phyloP scores from a whole-genome alignment of 2,888 invertebrate species.

The Galerucella pusilla region DNA sequence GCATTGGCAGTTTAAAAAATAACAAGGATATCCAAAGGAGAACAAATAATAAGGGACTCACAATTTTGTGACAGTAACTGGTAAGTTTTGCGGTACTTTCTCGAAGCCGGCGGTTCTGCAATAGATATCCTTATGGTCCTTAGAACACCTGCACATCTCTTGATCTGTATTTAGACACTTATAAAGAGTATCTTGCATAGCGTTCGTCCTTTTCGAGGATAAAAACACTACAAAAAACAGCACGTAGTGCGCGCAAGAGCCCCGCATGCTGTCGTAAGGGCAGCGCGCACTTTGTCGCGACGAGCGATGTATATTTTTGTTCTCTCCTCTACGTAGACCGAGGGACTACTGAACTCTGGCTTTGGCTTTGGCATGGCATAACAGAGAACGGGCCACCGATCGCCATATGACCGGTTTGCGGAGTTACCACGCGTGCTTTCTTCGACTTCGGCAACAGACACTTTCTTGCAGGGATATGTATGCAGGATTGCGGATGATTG shows the following conservation, averaged over 20 bases:
- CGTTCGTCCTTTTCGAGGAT: conserved; percentile 34
- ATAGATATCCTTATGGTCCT: conserved; percentile 53
- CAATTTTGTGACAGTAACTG: conserved; percentile 53
- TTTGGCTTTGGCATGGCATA: conserved; percentile 21
- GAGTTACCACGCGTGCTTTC: conserved; percentile 39
- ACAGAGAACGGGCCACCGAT: conserved; percentile 31
- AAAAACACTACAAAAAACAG: conserved; percentile 32
- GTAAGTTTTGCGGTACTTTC: conserved; percentile 51
- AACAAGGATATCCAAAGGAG: neutral
- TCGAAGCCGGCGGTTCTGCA: conserved; percentile 54
- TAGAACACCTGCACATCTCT: conserved; percentile 52
- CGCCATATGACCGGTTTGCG: conserved; percentile 46
- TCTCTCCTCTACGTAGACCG: conserved; percentile 44
- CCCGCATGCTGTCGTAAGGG: conserved; percentile 45
- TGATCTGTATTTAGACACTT: conserved; percentile 49
- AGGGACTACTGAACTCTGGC: conserved; percentile 48
- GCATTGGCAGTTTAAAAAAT: neutral
- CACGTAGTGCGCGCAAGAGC: conserved; percentile 28
- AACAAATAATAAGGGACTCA: conserved; percentile 45
- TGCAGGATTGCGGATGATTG: conserved; percentile 30
- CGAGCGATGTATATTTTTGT: conserved; percentile 26
- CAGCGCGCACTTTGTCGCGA: conserved; percentile 40
- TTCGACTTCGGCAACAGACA: conserved; percentile 24
- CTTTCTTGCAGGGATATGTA: conserved; percentile 25
- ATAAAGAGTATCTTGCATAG: conserved; percentile 43